Base-by-base conservation (phyloP, 2,113 vertebrate species). In the Crotalus tigris region DNA sequence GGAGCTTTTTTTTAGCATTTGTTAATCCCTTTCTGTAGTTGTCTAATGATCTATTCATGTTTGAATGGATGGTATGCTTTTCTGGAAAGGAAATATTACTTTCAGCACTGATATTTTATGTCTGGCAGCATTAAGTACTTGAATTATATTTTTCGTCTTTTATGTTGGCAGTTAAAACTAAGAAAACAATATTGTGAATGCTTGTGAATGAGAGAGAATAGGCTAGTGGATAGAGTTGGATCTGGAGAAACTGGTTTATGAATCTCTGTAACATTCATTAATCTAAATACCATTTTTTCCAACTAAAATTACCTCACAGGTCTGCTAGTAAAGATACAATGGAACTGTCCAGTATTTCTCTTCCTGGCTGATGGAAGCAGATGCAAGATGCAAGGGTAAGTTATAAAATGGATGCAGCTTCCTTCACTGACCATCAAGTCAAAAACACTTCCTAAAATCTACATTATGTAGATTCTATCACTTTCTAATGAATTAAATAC, bases 61-160 rank as follows among this genome's bases (percentile, higher is more conserved):
- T 93, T 88, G 15, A 61, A 61, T 54, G 13, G 29, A 59, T 89
- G 3, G 69, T 90, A 51, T 9, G 88, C 13, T 92, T 53, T 55
- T 81, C 75, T 21, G 75, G 7, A 81, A 39, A 39, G 75, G 17
- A 81, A 81, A 81, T 39, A 12, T 92, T 49, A 69, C 12, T 91
- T 23, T 87, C 90, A 61, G n/a, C 75, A 94, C 21, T 12, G 89
- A 6, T 88, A 85, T 69, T 95, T 89, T 85, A 69, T 11, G 49
- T 5, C 23, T 88, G 13, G 6, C 57, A 5, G 7, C 85, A 21
- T 94, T 44, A 54, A 69, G 55, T 75, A 92, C 11, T 88, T 89
- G 54, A n/a, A 94, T 87, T 33, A 23, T 57, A n/a, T 55, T 81
- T 46, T 39, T 9, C 23, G 75, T 75, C 94, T 33, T 92, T 93